These are phyloP conservation scores for Bos indicus DNA, from an alignment of 2,113 vertebrate genomes.

Conservation along the genomic window DNA sequence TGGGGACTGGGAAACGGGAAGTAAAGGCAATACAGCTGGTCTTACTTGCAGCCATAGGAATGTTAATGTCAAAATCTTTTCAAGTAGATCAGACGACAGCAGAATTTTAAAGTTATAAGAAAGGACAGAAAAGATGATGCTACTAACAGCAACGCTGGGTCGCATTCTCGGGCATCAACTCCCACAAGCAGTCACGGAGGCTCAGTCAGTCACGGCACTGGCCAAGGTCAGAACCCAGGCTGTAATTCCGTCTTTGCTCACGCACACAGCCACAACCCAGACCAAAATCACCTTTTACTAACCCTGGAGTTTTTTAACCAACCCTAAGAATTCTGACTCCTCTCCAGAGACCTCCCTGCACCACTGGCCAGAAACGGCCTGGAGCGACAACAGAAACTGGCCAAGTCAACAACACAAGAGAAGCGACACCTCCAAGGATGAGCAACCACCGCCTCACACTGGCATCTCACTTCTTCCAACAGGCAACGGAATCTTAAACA, in stretches of 20 bases:
- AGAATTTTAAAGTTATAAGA: background rate
- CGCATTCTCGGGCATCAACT: background rate
- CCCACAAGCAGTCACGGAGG: rapidly evolving
- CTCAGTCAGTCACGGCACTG: rapidly evolving
- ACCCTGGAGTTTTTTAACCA: background rate
- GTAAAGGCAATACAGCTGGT: background rate
- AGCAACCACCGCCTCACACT: too few species aligned
- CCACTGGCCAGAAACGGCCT: background rate
- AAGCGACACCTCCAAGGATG: background rate
- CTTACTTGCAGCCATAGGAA: background rate
- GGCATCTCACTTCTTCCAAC: background rate
- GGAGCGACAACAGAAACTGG: too few species aligned
- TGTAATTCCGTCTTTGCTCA: rapidly evolving
- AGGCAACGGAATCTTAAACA: background rate
- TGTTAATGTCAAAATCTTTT: background rate
- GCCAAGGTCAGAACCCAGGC: background rate
- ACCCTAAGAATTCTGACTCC: background rate
- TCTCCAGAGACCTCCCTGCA: background rate
- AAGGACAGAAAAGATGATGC: background rate
- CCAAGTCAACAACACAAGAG: background rate
- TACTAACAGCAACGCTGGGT: rapidly evolving
- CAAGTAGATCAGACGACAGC: background rate
- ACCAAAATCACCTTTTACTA: too few species aligned
- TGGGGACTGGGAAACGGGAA: background rate
- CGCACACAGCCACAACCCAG: rapidly evolving